Base-by-base conservation (phyloP, 1,140 invertebrate species). In the Drosophila aff. region DNA sequence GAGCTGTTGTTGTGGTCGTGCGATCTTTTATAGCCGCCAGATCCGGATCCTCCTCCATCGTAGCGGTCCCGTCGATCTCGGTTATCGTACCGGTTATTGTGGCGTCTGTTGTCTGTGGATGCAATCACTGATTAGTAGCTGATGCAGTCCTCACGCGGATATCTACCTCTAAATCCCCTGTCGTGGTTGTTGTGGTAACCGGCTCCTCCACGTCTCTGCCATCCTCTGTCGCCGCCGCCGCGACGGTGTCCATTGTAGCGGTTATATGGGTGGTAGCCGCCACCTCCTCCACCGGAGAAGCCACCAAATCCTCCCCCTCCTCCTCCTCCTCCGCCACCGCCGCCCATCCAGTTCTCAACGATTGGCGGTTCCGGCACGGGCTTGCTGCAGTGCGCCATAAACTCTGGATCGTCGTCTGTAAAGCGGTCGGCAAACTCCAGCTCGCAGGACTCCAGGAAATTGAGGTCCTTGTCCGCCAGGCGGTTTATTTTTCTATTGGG, bases 401-500 rank as follows among this genome's bases (percentile, higher is more conserved):
- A 95, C 33, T 94, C 93, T 31, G 59, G 66, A 82, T 95, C 94
- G 4, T 93, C 85, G 15, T 94, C 93, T 26, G 94, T 94, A 57
- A 93, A 95, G 53, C 95, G 94, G 67, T 91, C 68, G 28, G 84
- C 80, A 71, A 95, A 95, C 77, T 95, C 94, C 21, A 92, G 76
- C 60, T 95, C 94, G 64, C 94, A 95, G 76, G 94, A 92, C 38
- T 92, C 91, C 21, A 95, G 64, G 60, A 95, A 94, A 28, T 90
- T 84, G 6, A 93, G 49, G 66, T 94, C 93, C 49, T 83, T 89
- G 21, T 93, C 92, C 7, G 93, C 93, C 10, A 93, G 58, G 33
- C 89, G 80, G 71, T 93, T 93, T n/a, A 93, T 93, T 76, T 93
- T 93, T 8, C 92, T 77, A 58, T 93, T 92, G 2, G 92, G 92